These are phyloP conservation scores for Colistium nudipinnis DNA, from an alignment of 2,113 vertebrate species.

Conservation along the genomic window DNA sequence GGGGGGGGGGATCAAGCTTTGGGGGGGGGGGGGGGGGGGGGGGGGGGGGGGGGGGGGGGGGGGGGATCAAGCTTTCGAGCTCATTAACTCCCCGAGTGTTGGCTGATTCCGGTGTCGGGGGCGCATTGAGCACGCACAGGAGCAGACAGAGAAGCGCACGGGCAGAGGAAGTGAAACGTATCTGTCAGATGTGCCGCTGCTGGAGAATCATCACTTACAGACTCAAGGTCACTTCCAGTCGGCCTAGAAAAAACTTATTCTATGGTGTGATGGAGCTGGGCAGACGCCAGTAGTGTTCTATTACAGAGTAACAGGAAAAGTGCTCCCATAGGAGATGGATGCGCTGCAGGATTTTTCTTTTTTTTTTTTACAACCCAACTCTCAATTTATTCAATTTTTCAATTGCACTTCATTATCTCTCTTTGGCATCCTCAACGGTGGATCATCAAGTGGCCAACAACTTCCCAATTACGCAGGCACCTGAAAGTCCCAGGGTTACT, in stretches of 20 bases:
- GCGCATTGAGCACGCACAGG: constrained; percentile 63
- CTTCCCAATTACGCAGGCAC: background rate
- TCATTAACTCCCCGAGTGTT: constrained; percentile 68
- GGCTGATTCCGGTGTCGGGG: constrained; percentile 54
- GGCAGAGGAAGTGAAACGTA: constrained; percentile 81
- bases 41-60: constrained; percentile 40
- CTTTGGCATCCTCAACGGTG: background rate
- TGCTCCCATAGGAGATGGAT: background rate
- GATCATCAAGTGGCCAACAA: background rate
- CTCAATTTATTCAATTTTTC: background rate
- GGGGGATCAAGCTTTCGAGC: constrained; percentile 47
- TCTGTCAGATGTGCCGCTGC: constrained; percentile 80
- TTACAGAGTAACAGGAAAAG: constrained; percentile 27
- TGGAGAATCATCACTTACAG: constrained; percentile 74
- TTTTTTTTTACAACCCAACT: background rate
- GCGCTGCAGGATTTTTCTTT: background rate
- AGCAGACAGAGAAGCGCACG: constrained; percentile 70
- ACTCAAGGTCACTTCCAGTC: constrained; percentile 75
- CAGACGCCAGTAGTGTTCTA: constrained; percentile 30
- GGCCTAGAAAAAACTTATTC: constrained; percentile 25
- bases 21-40: constrained; percentile 8
- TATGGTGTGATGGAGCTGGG: constrained; percentile 43
- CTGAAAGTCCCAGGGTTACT: background rate
- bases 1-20: constrained; percentile 42
- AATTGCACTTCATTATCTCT: background rate